These are phyloP conservation scores for Crocallis elinguaria DNA, from an alignment of 2,888 invertebrate genomes.

Conservation along the genomic window DNA sequence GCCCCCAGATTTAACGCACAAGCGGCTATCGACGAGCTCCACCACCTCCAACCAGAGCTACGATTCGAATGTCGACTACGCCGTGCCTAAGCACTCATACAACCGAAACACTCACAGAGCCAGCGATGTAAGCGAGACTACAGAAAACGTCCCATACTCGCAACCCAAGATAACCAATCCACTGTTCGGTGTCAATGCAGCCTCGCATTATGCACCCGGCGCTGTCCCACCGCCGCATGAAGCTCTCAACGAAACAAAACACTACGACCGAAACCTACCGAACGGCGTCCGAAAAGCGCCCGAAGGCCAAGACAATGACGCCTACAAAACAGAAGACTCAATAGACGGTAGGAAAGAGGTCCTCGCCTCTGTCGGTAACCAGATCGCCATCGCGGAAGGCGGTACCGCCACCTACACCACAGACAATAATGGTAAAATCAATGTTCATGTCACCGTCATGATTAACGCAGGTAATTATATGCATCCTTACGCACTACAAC, in stretches of 20 bases:
- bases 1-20: constrained; percentile 66
- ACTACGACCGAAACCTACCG: constrained; percentile 67
- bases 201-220: constrained; percentile 77
- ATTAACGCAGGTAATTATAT: constrained; percentile 89
- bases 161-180: constrained; percentile 74
- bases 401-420: constrained; percentile 86
- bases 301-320: constrained; percentile 93
- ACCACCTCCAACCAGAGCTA: constrained; percentile 78
- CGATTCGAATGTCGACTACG: constrained; percentile 75
- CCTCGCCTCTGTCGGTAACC: constrained; percentile 62
- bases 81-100: constrained; percentile 70
- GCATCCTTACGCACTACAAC: constrained; percentile 75
- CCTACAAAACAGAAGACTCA: constrained; percentile 85
- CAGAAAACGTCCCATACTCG: constrained; percentile 53
- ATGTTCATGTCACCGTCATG: constrained; percentile 94
- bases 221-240: constrained; percentile 48
- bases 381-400: constrained; percentile 79
- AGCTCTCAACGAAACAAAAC: constrained; percentile 54
- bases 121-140: constrained; percentile 58
- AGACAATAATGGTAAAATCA: constrained; percentile 94
- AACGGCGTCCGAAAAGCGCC: constrained; percentile 88
- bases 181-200: constrained; percentile 78
- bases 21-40: constrained; percentile 75
- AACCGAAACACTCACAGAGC: constrained; percentile 56
- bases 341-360: constrained; percentile 85